Conservation (phyloP, 1,140 invertebrate species). For the Saccostrea glomerata region DNA sequence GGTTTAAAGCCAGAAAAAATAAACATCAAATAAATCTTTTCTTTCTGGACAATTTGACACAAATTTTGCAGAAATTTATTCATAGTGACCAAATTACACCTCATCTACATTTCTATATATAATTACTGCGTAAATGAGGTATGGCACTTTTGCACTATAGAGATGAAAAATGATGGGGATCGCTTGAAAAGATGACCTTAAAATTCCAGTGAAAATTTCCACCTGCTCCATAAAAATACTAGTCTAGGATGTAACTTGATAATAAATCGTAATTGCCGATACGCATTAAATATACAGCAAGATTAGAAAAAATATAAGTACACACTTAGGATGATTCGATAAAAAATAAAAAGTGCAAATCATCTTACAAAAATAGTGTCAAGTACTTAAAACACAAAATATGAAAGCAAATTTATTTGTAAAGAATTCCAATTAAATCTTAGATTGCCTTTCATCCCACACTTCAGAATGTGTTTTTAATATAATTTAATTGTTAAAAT, state of each 20-base stretch:
- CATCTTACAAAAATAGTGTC: not conserved
- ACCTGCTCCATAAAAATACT: not conserved
- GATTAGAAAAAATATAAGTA: not conserved
- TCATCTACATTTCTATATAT: too few species aligned
- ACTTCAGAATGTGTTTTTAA: not conserved
- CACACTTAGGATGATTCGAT: not conserved
- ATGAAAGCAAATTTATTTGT: not conserved
- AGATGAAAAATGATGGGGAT: not conserved
- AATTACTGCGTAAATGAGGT: not conserved
- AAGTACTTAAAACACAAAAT: not conserved
- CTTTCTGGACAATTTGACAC: not conserved
- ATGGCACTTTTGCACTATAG: not conserved
- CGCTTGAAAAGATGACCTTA: not conserved
- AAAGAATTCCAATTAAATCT: not conserved
- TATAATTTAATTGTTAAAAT: not conserved
- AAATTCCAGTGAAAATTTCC: not conserved
- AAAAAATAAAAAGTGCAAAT: not conserved
- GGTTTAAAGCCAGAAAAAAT: not conserved
- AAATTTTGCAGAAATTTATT: not conserved
- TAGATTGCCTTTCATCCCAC: not conserved
- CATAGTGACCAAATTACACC: not conserved
- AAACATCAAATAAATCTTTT: not conserved
- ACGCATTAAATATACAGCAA: not conserved
- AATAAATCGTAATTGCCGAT: not conserved
- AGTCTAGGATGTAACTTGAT: not conserved